Percentiles rank a stretch among this genome's conserved stretches.
These are phyloP conservation scores for Volucella bombylans DNA, from an alignment of 2,888 invertebrate genomes.

Conservation along the genomic window DNA sequence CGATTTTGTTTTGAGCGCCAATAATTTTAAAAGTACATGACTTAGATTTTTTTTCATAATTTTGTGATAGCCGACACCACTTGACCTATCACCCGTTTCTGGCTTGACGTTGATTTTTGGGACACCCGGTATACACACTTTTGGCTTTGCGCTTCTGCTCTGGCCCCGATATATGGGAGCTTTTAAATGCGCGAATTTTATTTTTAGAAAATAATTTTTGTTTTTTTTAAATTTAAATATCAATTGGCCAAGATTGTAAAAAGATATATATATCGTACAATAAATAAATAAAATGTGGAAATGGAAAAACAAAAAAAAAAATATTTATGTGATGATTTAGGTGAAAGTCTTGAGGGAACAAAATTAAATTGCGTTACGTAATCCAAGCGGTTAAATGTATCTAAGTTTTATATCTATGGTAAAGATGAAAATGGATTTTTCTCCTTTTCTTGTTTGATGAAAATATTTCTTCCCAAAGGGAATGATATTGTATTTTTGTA, in stretches of 20 bases:
- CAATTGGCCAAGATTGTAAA: conserved; percentile 16
- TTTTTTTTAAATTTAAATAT: conserved; percentile 24
- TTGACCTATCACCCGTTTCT: no score
- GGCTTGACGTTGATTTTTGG: no score
- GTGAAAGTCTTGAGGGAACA: conserved; percentile 8
- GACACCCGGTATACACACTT: no score
- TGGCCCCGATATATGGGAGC: no score
- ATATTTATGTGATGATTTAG: conserved; percentile 43
- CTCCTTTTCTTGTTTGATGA: conserved; percentile 9
- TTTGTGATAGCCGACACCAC: no score
- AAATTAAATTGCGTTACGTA: conserved; percentile 45
- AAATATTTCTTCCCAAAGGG: conserved; percentile 39
- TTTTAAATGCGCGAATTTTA: neutral
- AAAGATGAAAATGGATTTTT: conserved; percentile 40
- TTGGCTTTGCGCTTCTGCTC: no score
- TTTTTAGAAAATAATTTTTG: conserved; percentile 28
- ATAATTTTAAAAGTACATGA: no score
- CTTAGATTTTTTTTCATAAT: no score
- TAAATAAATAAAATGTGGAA: no score
- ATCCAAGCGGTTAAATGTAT: conserved; percentile 41
- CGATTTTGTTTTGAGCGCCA: no score
- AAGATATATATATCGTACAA: neutral
- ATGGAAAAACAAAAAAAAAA: conserved; percentile 5
- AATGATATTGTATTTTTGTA: conserved; percentile 12
- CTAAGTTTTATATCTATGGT: neutral